Conservation (phyloP, 2,113 vertebrate species). For the Phocoena sinus region DNA sequence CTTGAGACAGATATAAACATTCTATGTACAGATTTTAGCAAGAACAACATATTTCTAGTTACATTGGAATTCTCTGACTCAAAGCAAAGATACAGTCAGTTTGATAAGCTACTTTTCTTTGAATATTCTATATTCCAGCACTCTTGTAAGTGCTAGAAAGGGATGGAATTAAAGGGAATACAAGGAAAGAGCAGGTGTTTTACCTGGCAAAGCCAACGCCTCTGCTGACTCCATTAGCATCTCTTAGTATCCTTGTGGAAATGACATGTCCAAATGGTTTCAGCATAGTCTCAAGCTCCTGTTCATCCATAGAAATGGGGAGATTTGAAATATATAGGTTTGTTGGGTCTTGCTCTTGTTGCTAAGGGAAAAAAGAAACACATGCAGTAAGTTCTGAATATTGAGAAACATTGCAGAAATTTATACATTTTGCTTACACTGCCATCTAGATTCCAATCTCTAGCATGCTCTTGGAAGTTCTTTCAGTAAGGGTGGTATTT, state of each 20-base stretch:
- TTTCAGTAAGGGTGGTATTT: neutral
- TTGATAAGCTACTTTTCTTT: neutral
- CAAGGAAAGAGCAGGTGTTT: slow-evolving; percentile 59
- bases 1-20: neutral
- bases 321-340: slow-evolving; percentile 99
- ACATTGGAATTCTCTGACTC: neutral
- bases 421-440: neutral
- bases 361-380: slow-evolving; percentile 81
- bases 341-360: slow-evolving; percentile 99
- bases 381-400: slow-evolving; percentile 30
- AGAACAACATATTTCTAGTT: slow-evolving; percentile 1
- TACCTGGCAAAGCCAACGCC: slow-evolving; percentile 97
- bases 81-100: neutral
- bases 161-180: neutral
- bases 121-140: neutral
- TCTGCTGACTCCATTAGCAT: slow-evolving; percentile 96
- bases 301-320: slow-evolving; percentile 97
- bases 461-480: neutral
- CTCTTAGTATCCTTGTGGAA: slow-evolving; percentile 97
- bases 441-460: neutral
- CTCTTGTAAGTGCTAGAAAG: neutral
- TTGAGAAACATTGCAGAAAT: neutral
- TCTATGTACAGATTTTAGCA: slow-evolving; percentile 12
- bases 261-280: slow-evolving; percentile 97
- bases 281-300: slow-evolving; percentile 98